Conservation (phyloP, 35 echinoderm and acorn worm genomes). For the Lytechinus variegatus region DNA sequence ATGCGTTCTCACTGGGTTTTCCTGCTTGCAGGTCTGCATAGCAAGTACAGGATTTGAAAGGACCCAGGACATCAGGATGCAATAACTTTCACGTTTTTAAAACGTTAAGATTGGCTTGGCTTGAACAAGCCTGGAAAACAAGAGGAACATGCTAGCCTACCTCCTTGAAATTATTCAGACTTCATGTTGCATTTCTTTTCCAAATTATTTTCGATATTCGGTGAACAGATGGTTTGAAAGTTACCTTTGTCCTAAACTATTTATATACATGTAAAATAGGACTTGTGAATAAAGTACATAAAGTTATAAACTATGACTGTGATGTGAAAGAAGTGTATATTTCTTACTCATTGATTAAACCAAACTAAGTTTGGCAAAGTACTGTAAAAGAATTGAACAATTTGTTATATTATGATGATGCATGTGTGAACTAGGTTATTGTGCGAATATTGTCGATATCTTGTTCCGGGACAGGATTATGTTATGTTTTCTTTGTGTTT, state of each 20-base stretch:
- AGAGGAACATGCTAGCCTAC: neutral
- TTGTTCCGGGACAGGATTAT: neutral
- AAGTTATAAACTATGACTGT: neutral
- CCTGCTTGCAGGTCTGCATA: neutral
- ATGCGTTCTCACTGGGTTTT: neutral
- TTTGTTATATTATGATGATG: neutral
- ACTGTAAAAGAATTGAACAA: neutral
- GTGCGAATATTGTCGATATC: neutral
- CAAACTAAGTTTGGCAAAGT: neutral
- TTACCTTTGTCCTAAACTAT: neutral
- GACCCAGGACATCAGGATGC: neutral
- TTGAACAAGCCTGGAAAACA: neutral
- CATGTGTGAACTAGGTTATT: neutral
- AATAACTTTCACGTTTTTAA: neutral
- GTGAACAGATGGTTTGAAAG: neutral
- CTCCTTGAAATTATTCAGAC: neutral
- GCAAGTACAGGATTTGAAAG: neutral
- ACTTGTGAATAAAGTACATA: too few relatives aligned
- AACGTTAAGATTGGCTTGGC: neutral
- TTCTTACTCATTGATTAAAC: neutral
- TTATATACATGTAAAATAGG: neutral
- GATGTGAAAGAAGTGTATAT: neutral
- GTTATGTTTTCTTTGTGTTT: neutral
- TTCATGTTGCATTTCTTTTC: neutral
- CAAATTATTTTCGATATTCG: neutral